These are phyloP conservation scores for Chionis minor DNA, from an alignment of 2,113 vertebrate genomes.

Conservation along the genomic window DNA sequence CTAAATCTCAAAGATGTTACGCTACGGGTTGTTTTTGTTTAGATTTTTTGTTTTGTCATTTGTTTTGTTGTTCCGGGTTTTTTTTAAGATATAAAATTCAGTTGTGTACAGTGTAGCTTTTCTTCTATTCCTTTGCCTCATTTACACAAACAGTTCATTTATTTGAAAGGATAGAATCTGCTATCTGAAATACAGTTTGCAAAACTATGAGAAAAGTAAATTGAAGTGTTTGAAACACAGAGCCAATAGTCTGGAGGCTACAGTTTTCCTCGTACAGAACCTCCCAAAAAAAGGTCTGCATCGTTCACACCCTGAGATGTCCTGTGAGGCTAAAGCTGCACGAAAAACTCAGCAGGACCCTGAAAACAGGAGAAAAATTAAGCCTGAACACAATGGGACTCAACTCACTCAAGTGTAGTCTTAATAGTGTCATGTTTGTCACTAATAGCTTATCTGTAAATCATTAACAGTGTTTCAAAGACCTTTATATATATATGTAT, in stretches of 20 bases:
- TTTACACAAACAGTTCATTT: neutral
- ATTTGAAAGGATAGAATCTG: neutral
- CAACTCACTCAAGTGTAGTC: neutral
- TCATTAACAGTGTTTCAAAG: neutral
- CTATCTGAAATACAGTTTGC: neutral
- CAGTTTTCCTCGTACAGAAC: neutral
- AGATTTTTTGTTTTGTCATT: neutral
- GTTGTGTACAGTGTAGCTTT: neutral
- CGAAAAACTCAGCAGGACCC: neutral
- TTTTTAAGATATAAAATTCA: neutral
- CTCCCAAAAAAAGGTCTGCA: accelerated
- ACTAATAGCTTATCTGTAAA: neutral
- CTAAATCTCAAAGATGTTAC: neutral
- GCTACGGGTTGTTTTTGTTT: neutral
- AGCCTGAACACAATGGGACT: neutral
- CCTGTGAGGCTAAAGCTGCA: neutral
- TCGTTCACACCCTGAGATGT: neutral
- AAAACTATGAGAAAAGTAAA: neutral
- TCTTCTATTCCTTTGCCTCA: neutral
- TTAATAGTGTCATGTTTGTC: neutral
- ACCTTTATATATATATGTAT: neutral
- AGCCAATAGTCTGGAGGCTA: neutral
- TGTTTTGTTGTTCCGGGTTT: neutral
- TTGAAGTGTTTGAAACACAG: neutral
- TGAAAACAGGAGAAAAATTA: neutral